Base-by-base conservation (phyloP, 2,888 invertebrate genomes). In the Eucera pruinosa region DNA sequence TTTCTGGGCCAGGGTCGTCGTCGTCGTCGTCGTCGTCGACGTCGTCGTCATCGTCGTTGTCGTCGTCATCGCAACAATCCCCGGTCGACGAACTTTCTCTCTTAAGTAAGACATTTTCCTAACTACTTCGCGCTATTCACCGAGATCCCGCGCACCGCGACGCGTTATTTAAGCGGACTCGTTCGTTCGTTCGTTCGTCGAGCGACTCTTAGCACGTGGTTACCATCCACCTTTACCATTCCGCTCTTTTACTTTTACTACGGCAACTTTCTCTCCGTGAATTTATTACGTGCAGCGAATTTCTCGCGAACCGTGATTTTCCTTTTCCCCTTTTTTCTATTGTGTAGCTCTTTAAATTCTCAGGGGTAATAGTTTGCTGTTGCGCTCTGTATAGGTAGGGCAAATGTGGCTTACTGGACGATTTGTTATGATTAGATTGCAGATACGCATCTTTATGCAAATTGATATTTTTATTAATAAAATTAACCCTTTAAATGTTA, bases 1-100 rank as follows among this genome's bases (percentile, higher is more conserved):
- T 92, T 91, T 92, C 92, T 92, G 90, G 92, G 92, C 92, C 92
- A 92, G 90, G 92, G 92, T 91, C 90, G 88, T 87, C 84, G 85
- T 5, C 45, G 33, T 47, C 41, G 57, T n/a, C 61, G 36, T 27
- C 48, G 88, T 87, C 84, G 85, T 5, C 45, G 33, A 33, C 41
- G 57, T n/a, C 61, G 36, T 27, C 48, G n/a, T n/a, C n/a, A n/a
- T n/a, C n/a, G n/a, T n/a, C n/a, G n/a, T n/a, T n/a, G n/a, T n/a
- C n/a, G n/a, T n/a, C n/a, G n/a, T n/a, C n/a, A n/a, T 36, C 23
- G 84, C 89, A 83, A 88, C 88, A 88, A 91, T 89, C 89, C 60
- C 70, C 74, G 74, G 80, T 87, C 86, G 81, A 81, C 86, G 83
- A 83, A 85, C 85, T 84, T 84, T 86, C 86, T 69, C 82, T 65